Percentiles rank a stretch among this genome's conserved stretches.
Conservation (phyloP, 2,888 invertebrate genomes). For the Teleiodes luculella region DNA sequence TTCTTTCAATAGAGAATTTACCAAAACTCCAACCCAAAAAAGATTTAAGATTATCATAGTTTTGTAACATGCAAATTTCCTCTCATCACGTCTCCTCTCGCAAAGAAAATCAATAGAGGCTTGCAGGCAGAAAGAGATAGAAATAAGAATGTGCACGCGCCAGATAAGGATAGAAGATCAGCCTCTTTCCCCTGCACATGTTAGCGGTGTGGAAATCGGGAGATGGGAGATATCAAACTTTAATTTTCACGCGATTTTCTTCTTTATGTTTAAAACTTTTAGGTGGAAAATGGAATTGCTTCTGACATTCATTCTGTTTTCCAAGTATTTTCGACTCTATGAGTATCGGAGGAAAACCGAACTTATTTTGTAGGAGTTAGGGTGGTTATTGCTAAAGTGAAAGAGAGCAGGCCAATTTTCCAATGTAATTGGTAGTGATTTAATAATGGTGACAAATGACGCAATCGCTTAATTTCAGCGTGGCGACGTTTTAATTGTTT, state of each 20-base stretch:
- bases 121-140: slow-evolving; percentile 31
- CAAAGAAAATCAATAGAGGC: slow-evolving; percentile 61
- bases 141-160: slow-evolving; percentile 5
- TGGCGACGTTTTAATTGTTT: slow-evolving; percentile 40
- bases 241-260: background rate
- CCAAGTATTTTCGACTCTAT: no score
- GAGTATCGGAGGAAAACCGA: background rate
- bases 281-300: background rate
- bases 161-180: slow-evolving; percentile 31
- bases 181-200: slow-evolving; percentile 33
- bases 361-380: background rate
- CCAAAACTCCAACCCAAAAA: background rate
- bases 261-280: background rate
- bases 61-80: slow-evolving; percentile 55
- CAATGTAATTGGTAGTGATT: slow-evolving; percentile 54
- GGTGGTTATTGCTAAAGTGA: background rate
- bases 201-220: slow-evolving; percentile 41
- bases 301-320: background rate
- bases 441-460: slow-evolving; percentile 57
- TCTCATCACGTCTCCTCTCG: slow-evolving; percentile 41
- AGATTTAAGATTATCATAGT: slow-evolving; percentile 21
- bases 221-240: slow-evolving; percentile 14
- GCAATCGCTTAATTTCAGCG: slow-evolving; percentile 39
- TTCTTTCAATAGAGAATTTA: background rate
- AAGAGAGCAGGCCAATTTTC: slow-evolving; percentile 24